Evolutionary conservation across 1,140 invertebrate species (phyloP), one percentile per base, ranked within the genome.

Genomic region (Drosophila miranda): DNA sequence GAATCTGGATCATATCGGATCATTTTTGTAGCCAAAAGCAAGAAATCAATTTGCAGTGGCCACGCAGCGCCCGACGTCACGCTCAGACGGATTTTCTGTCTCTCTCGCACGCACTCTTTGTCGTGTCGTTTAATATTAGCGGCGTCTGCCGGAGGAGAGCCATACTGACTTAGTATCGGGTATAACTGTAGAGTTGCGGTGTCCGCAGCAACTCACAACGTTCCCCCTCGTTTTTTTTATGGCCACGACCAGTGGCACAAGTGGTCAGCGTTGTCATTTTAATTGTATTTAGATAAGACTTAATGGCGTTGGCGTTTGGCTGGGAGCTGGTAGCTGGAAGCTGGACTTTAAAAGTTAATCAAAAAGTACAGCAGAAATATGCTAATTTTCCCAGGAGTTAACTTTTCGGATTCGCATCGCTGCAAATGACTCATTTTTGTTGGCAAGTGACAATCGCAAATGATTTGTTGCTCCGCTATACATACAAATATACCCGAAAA

Each of bases 221-320:
- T n/a, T n/a, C n/a, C n/a, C n/a, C n/a, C n/a, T n/a, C n/a, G n/a
- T 44, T 45, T 21, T 54, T 23, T 56, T 51, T 66, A 81, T 62
- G 68, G 50, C 60, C 63, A 48, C 63, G 34, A 13, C 34, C 11
- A 38, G 8, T 13, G 38, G 43, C 11, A 43, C 55, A 67, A 75
- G 71, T 67, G 71, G 70, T 43, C 73, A 68, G 45, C 58, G 68
- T 58, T 81, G 77, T 73, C 86, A 74, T 70, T 80, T 77, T 76
- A 86, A 84, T 84, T 76, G 80, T 49, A 86, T 86, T 86, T 67
- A 69, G 80, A 84, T 84, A 81, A 84, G 80, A 53, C 62, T 77
- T 86, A 77, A 86, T 72, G 63, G 43, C 48, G 48, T 68, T 66
- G 51, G 21, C 49, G 42, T 26, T 23, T 23, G 23, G 23, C 4